phyloP scores from a whole-genome alignment of 2,113 vertebrate species.

The Zonotrichia leucophrys region DNA sequence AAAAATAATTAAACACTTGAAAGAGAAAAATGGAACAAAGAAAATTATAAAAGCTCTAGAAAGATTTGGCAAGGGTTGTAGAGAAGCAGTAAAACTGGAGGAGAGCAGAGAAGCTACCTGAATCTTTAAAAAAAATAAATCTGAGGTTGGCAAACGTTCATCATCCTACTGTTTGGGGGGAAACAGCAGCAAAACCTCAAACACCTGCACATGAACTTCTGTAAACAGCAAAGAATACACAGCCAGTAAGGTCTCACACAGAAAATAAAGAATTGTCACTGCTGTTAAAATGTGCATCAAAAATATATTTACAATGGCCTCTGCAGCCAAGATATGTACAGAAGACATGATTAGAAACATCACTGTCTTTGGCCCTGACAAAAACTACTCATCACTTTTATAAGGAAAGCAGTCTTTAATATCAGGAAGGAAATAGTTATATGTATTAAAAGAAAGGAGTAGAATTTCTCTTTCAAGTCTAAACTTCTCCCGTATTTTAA shows the following conservation, averaged over 20 bases:
- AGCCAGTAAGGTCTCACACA: not conserved
- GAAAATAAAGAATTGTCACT: not conserved
- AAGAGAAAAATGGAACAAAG: not conserved
- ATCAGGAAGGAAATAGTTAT: not conserved
- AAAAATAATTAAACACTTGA: not conserved
- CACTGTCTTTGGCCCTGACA: not conserved
- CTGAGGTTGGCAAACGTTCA: not conserved
- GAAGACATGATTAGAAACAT: not conserved
- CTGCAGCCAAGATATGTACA: not conserved
- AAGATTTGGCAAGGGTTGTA: not conserved
- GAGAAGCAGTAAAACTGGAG: not conserved
- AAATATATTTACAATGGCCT: not conserved
- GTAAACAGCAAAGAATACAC: not conserved
- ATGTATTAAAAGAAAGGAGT: not conserved
- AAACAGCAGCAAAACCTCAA: not conserved
- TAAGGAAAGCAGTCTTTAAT: not conserved
- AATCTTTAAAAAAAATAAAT: not conserved
- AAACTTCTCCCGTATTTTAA: not conserved
- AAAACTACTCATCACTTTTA: not conserved
- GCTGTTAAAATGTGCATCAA: not conserved
- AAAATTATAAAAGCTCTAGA: not conserved
- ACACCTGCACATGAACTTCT: not conserved
- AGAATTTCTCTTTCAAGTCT: not conserved
- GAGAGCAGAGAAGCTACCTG: not conserved
- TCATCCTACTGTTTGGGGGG: accelerated